Evolutionary conservation across 35 echinoderm and acorn worm genomes (phyloP).

Genomic region (Acanthaster planci): DNA sequence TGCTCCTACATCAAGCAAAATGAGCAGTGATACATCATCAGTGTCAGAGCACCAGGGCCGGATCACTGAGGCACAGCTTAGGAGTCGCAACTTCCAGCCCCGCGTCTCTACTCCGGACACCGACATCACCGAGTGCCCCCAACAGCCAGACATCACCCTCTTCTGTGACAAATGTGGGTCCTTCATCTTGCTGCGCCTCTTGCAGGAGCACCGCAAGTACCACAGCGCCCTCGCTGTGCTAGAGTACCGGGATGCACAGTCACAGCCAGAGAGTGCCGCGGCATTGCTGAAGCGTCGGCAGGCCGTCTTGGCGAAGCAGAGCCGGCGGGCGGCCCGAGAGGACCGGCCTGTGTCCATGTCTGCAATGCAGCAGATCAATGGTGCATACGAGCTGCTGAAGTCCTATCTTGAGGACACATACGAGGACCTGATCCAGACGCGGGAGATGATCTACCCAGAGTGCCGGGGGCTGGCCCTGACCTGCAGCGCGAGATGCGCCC

Average conservation of each 20-base stretch:
- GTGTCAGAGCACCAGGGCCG: slow-evolving; percentile 51
- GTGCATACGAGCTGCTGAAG: slow-evolving; percentile 83
- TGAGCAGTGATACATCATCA: slow-evolving; percentile 89
- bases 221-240: slow-evolving; percentile 68
- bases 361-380: slow-evolving; percentile 69
- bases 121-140: slow-evolving; percentile 36
- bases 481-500: slow-evolving; percentile 74
- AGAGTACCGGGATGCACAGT: slow-evolving; percentile 55
- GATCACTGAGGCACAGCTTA: slow-evolving; percentile 17
- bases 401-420: slow-evolving; percentile 75
- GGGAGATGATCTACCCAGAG: slow-evolving; percentile 35
- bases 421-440: slow-evolving; percentile 56
- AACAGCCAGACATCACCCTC: slow-evolving; percentile 80
- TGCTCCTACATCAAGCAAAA: slow-evolving; percentile 14
- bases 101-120: slow-evolving; percentile 52
- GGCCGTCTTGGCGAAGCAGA: slow-evolving; percentile 46
- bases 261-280: slow-evolving; percentile 48
- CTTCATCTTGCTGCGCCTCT: slow-evolving; percentile 50
- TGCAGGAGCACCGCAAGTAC: slow-evolving; percentile 71
- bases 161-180: slow-evolving; percentile 74
- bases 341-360: slow-evolving; percentile 35
- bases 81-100: slow-evolving; percentile 37
- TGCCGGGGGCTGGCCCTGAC: slow-evolving; percentile 65
- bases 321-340: slow-evolving; percentile 11
- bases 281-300: slow-evolving; percentile 68